Percentiles rank a stretch among this genome's conserved stretches.
These are phyloP conservation scores for Drosophila silvestris DNA, from an alignment of 2,888 invertebrate genomes.

Conservation along the genomic window DNA sequence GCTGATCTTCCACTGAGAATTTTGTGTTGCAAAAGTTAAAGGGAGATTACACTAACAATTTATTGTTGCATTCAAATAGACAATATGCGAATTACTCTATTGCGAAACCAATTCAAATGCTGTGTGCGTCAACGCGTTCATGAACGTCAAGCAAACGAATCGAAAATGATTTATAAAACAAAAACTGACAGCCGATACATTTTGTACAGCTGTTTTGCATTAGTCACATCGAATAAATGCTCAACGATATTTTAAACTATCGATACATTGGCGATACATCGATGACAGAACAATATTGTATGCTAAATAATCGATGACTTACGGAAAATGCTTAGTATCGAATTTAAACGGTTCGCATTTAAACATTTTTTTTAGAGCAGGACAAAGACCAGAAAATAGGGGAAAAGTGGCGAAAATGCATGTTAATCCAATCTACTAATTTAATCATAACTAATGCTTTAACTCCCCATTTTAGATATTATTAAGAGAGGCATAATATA, in stretches of 20 bases:
- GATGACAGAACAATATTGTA: not conserved
- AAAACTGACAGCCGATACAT: slow-evolving; percentile 48
- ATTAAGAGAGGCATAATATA: not conserved
- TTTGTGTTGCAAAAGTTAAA: slow-evolving; percentile 58
- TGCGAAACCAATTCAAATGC: slow-evolving; percentile 71
- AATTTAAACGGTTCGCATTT: not conserved
- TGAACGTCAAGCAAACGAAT: slow-evolving; percentile 75
- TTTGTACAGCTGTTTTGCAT: slow-evolving; percentile 49
- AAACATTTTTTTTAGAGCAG: not conserved
- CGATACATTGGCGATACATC: not conserved
- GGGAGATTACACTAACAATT: slow-evolving; percentile 62
- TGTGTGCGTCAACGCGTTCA: slow-evolving; percentile 67
- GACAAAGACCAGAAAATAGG: not conserved
- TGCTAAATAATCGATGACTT: not conserved
- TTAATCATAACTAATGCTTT: not conserved
- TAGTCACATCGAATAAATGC: slow-evolving; percentile 7
- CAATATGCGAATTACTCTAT: slow-evolving; percentile 74
- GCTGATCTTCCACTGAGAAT: slow-evolving; percentile 70
- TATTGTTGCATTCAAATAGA: slow-evolving; percentile 65
- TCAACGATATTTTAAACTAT: not conserved
- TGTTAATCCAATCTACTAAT: not conserved
- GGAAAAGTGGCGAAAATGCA: not conserved
- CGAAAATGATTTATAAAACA: slow-evolving; percentile 72
- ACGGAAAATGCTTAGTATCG: not conserved
- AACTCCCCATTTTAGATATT: not conserved